Evolutionary conservation across 1,140 invertebrate genomes (phyloP).

Genomic region (Bombus huntii): DNA sequence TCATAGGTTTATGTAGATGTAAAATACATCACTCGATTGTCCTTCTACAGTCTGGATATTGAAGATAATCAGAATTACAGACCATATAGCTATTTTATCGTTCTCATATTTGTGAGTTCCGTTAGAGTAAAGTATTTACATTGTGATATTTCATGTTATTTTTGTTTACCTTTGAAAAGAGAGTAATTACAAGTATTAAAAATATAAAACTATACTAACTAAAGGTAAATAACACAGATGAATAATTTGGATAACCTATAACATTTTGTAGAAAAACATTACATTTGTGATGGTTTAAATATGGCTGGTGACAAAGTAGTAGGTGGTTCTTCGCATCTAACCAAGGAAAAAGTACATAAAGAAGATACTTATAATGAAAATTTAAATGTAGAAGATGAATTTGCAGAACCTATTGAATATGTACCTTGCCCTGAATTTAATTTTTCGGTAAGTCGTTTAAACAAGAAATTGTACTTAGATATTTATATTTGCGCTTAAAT

Average conservation of each 20-base stretch:
- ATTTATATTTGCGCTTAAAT: constrained; percentile 21
- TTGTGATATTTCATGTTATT: background rate
- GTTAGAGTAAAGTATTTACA: background rate
- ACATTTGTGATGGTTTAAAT: constrained; percentile 48
- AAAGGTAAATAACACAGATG: background rate
- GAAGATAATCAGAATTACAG: background rate
- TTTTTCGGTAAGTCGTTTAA: constrained; percentile 73
- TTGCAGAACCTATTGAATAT: constrained; percentile 67
- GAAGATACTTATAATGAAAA: constrained; percentile 70
- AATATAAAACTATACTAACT: background rate
- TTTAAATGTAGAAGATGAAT: constrained; percentile 70
- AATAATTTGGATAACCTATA: background rate
- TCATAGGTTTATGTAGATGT: background rate
- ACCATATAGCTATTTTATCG: background rate
- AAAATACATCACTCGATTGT: background rate
- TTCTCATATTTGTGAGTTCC: background rate
- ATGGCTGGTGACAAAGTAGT: constrained; percentile 78
- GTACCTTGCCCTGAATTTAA: constrained; percentile 77
- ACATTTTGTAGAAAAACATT: constrained; percentile 2
- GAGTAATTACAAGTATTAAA: background rate
- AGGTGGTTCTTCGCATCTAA: constrained; percentile 68
- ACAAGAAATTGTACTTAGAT: constrained; percentile 12
- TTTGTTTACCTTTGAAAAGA: background rate
- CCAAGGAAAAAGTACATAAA: constrained; percentile 71
- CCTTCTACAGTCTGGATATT: background rate